These are phyloP conservation scores for Dinothrombium tinctorium DNA, from an alignment of 1,140 invertebrate species.

Conservation along the genomic window DNA sequence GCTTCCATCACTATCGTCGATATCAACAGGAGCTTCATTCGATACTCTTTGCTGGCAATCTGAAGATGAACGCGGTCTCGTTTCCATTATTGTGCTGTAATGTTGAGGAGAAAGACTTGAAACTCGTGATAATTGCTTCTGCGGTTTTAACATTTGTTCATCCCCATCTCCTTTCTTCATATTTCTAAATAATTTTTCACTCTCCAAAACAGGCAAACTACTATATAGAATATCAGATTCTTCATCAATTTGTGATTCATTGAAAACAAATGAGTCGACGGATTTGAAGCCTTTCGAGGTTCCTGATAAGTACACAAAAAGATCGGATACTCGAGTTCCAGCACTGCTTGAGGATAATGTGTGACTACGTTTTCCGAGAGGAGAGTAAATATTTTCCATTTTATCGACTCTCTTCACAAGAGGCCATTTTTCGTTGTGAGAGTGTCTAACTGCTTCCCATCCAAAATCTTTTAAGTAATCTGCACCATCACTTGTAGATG, in stretches of 20 bases:
- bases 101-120: background rate
- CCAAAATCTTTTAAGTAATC: conserved; percentile 43
- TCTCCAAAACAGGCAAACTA: background rate
- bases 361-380: background rate
- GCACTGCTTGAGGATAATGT: no score
- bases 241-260: background rate
- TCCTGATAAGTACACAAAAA: background rate
- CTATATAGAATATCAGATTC: background rate
- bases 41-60: conserved; percentile 1
- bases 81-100: background rate
- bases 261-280: background rate
- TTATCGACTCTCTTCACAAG: conserved; percentile 29
- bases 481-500: conserved; percentile 51
- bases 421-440: conserved; percentile 57
- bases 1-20: background rate
- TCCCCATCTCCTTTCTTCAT: no score
- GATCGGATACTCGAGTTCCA: background rate
- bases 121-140: background rate
- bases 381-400: background rate
- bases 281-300: background rate
- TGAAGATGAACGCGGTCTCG: background rate
- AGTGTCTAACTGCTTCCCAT: conserved; percentile 58
- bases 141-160: background rate
- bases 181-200: background rate
- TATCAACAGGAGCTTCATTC: background rate